Evolutionary conservation across 2,113 vertebrate genomes (phyloP), one percentile per base, ranked within the genome.

Genomic region (Acrocephalus arundinaceus): DNA sequence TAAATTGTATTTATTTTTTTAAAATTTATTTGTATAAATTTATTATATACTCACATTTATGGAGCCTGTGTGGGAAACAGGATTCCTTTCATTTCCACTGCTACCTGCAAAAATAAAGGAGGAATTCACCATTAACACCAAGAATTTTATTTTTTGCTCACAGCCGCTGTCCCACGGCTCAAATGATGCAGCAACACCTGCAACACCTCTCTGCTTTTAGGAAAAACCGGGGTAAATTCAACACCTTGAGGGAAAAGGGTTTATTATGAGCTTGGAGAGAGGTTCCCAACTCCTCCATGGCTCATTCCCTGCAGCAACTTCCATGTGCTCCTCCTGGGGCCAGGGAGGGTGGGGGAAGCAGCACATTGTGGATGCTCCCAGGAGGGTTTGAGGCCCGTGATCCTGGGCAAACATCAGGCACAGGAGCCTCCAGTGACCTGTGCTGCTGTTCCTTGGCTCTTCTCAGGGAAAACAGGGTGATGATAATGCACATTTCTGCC

Each of bases 81-180:
- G 75, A 82, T 5, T 41, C 30, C 14, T 80, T 74, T 57, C 82
- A 61, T 77, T 85, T 71, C 89, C 93, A 75, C 20, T 81, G 87
- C 41, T 74, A 78, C 93, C 95, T 97, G 94, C 30, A 65, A 87
- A 90, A 95, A 95, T 8, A 90, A 95, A 93, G 9, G 30, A 91
- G 79, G 79, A 57, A 84, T 72, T 78, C 73, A 68, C 80, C 83
- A 73, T 94, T 54, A 90, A 51, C 14, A 78, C 10, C 83, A 78
- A 33, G 30, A 54, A 20, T 71, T 39, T 39, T 55, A 28, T 21
- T 12, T 58, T 57, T 30, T 70, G 46, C 46, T 85, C 55, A 19
- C 37, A 57, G 57, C 18, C 62, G 4, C 43, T 25, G 48, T 9
- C 35, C 61, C 13, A 0, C 0, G 6, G 20, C 55, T 48, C 78